These are phyloP conservation scores for Burhinus oedicnemus DNA, from an alignment of 2,113 vertebrate genomes.

Conservation along the genomic window DNA sequence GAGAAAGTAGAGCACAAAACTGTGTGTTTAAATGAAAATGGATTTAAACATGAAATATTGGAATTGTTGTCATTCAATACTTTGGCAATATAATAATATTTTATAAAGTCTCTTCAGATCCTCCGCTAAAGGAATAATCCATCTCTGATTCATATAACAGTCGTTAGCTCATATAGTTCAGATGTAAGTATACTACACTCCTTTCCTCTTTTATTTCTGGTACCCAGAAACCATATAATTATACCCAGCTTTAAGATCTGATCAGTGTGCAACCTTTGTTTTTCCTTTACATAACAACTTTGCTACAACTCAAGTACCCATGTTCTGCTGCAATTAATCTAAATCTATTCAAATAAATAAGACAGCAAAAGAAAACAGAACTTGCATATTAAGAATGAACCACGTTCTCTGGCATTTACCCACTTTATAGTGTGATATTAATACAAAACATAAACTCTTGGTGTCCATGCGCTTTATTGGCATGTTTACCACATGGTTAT, in stretches of 20 bases:
- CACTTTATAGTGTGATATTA: neutral
- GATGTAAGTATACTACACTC: neutral
- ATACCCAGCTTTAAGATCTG: neutral
- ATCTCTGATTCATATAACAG: constrained; percentile 22
- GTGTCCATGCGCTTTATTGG: neutral
- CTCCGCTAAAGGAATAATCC: constrained; percentile 31
- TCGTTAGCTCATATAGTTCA: constrained; percentile 17
- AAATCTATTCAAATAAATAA: constrained; percentile 9
- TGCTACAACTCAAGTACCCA: neutral
- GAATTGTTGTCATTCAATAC: constrained; percentile 65
- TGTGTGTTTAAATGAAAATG: constrained; percentile 68
- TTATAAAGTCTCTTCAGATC: constrained; percentile 11
- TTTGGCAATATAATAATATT: constrained; percentile 64
- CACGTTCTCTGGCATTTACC: fast-evolving
- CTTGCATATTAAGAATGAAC: neutral
- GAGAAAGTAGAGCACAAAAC: constrained; percentile 52
- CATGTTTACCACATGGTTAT: neutral
- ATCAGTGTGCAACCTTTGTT: neutral
- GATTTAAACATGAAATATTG: constrained; percentile 64
- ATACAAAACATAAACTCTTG: neutral
- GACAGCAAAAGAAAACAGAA: neutral
- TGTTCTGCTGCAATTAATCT: neutral
- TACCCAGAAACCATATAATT: neutral
- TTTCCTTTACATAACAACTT: neutral
- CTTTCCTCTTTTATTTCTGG: neutral